Base-by-base conservation (phyloP, 1,140 invertebrate genomes). In the Drosophila santomea region DNA sequence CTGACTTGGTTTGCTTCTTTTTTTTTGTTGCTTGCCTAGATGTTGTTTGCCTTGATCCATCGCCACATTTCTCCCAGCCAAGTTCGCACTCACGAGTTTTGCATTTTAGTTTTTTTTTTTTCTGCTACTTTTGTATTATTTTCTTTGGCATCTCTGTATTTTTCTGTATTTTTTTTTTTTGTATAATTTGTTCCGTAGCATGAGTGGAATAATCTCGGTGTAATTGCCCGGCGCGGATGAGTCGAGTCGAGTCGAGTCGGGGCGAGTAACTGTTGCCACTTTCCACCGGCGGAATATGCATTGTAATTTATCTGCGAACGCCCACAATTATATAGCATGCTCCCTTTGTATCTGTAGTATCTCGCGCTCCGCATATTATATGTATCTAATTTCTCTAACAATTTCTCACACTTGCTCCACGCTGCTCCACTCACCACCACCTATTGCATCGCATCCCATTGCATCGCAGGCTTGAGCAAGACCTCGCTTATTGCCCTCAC, bases 401-500 rank as follows among this genome's bases (percentile, higher is more conserved):
- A 78, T 85, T 82, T 86, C 78, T 86, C 83, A 86, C 78, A 81
- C 82, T 80, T 80, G 80, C 77, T 71, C 73, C 61, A 62, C 64
- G 51, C 45, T 66, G 48, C 47, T 35, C 8, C 28, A 15, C 77
- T 78, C 66, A 59, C 45, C 64, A 50, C 36, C 48, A 20, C 36
- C 59, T 41, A 38, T 15, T 41, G 11, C 2, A 3, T 2, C 14
- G 6, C 48, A 38, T 43, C 28, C 6, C 57, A 7, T n/a, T 28
- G 6, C 45, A 35, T 54, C 58, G 57, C 91, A 97, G 97, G 96
- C 84, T 95, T 96, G 45, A 96, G 96, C 48, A 96, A 96, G 91
- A 94, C 96, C 45, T 96, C 96, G 12, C 92, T 97, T 52, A 96
- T 97, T 78, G 95, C 96, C 55, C 96, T 17, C 95, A 94, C 79